phyloP scores from a whole-genome alignment of 2,797 vertebrate species.

The Sebastes umbrosus region DNA sequence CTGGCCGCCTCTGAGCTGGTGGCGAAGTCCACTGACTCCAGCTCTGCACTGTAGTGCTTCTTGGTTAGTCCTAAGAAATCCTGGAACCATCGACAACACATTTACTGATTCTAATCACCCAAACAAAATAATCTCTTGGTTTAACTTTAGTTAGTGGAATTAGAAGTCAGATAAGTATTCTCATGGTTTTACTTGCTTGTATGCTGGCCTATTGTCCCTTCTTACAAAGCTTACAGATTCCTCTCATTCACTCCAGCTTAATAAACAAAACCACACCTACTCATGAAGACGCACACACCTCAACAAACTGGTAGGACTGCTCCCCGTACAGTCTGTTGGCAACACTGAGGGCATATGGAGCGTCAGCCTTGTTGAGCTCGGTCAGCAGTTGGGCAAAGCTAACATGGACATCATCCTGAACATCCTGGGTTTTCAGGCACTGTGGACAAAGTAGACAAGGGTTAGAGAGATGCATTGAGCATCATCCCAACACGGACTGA shows the following conservation, averaged over 20 bases:
- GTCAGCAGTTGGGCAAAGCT: constrained; percentile 71
- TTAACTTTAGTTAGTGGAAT: background rate
- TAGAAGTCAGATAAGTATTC: background rate
- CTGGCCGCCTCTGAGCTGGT: constrained; percentile 73
- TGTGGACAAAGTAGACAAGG: constrained; percentile 59
- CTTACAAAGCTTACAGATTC: background rate
- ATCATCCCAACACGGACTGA: too few relatives aligned
- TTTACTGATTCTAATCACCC: background rate
- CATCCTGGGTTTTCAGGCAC: constrained; percentile 64
- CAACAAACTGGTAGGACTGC: constrained; percentile 82
- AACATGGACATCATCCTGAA: constrained; percentile 60
- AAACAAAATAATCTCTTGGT: background rate
- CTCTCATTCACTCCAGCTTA: background rate
- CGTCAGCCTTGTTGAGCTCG: constrained; percentile 78
- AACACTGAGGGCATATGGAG: constrained; percentile 83
- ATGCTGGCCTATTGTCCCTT: background rate
- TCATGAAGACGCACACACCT: constrained; percentile 66
- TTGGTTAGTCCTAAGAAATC: constrained; percentile 80
- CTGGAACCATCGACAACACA: constrained; percentile 66
- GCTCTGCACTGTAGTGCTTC: constrained; percentile 82
- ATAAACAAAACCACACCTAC: background rate
- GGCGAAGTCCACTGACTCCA: constrained; percentile 85
- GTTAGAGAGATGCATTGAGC: background rate
- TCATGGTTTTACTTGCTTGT: background rate
- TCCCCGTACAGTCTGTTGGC: constrained; percentile 92